Evolutionary conservation across 1,140 invertebrate genomes (phyloP).

Genomic region (Drosophila bocki): DNA sequence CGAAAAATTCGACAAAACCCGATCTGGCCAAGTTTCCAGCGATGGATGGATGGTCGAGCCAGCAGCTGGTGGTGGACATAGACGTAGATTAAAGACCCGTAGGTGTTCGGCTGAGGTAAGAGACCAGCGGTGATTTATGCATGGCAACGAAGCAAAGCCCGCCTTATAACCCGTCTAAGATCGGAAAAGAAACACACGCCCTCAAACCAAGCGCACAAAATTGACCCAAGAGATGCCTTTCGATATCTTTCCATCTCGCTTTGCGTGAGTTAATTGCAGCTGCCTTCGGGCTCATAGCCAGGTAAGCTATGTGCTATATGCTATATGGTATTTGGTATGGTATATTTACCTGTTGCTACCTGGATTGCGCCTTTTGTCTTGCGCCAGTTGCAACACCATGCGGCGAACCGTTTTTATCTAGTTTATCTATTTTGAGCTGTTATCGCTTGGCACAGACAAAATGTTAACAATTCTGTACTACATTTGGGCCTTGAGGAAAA

Average conservation of each 20-base stretch:
- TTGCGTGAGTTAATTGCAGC: conserved; percentile 71
- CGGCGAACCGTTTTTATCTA: conserved; percentile 51
- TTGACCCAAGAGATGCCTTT: conserved; percentile 58
- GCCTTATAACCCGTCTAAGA: conserved; percentile 28
- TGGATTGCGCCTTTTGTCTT: conserved; percentile 48
- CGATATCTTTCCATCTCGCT: conserved; percentile 28
- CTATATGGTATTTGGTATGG: conserved; percentile 8
- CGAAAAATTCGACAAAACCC: conserved; percentile 33
- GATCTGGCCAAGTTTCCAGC: conserved; percentile 31
- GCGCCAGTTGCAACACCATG: conserved; percentile 71
- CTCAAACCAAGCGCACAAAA: conserved; percentile 62
- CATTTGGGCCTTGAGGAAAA: conserved; percentile 6
- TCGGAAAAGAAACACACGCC: conserved; percentile 20
- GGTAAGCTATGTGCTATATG: conserved; percentile 33
- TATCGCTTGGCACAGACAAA: conserved; percentile 43
- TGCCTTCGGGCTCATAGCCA: conserved; percentile 42
- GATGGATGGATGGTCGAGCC: conserved; percentile 25
- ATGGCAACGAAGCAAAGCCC: conserved; percentile 13
- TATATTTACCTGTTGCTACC: conserved; percentile 68
- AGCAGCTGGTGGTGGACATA: conserved; percentile 46
- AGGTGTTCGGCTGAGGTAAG: conserved; percentile 27
- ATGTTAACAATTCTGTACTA: conserved; percentile 58
- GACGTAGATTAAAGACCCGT: conserved; percentile 50
- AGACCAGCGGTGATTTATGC: conserved; percentile 52
- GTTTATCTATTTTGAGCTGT: conserved; percentile 33